These are phyloP conservation scores for Drosophila lutescens DNA, from an alignment of 2,888 invertebrate species.

Conservation along the genomic window DNA sequence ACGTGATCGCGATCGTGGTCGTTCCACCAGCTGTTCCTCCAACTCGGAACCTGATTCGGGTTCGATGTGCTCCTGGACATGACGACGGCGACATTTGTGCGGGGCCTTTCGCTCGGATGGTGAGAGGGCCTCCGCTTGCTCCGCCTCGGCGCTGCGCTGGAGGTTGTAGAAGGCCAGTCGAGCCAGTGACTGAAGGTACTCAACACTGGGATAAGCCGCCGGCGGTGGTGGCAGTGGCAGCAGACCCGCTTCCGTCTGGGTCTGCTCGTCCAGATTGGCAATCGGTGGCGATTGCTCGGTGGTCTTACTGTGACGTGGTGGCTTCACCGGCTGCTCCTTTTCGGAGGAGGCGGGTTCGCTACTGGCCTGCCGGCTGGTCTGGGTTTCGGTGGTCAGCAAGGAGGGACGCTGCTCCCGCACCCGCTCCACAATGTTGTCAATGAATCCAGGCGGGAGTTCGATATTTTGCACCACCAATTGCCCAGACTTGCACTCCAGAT, in stretches of 20 bases:
- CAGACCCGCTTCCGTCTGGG: constrained; percentile 82
- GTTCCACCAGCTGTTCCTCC: constrained; percentile 85
- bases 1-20: constrained; percentile 84
- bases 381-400: constrained; percentile 84
- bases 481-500: constrained; percentile 89
- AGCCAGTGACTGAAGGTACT: constrained; percentile 86
- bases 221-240: constrained; percentile 85
- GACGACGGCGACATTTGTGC: constrained; percentile 85
- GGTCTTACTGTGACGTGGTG: constrained; percentile 71
- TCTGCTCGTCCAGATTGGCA: constrained; percentile 76
- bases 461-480: constrained; percentile 88
- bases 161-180: constrained; percentile 85
- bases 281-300: constrained; percentile 39
- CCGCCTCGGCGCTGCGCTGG: constrained; percentile 83
- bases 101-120: constrained; percentile 76
- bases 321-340: constrained; percentile 73
- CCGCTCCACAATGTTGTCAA: constrained; percentile 87
- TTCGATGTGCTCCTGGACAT: constrained; percentile 82
- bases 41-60: constrained; percentile 75
- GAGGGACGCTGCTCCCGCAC: constrained; percentile 80
- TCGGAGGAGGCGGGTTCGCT: constrained; percentile 65
- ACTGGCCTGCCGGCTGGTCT: constrained; percentile 81
- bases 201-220: constrained; percentile 84
- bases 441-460: constrained; percentile 88
- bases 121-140: constrained; percentile 69